Evolutionary conservation across 2,797 vertebrate genomes (phyloP), one percentile per base, ranked within the genome.

Genomic region (Sternarchorhynchus goeldii): DNA sequence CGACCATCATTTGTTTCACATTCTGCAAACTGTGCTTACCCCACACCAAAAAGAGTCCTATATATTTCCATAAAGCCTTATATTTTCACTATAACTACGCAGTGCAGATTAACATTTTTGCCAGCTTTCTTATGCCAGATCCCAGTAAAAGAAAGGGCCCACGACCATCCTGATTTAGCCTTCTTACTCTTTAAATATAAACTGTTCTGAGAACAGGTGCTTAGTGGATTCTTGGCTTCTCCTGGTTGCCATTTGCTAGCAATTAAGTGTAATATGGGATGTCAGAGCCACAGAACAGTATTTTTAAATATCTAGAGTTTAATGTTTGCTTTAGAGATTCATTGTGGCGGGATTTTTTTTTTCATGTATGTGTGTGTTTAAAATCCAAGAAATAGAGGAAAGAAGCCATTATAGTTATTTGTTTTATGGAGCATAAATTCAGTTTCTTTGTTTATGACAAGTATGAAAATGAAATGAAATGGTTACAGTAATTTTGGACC

Each of bases 301-400:
- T 70, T 77, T 80, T 81, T 76, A 90, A 86, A 92, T 91, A 92
- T 90, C 89, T 87, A 83, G 85, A 88, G 87, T 87, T 87, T 91
- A 87, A 87, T 91, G 90, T 93, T 93, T 90, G 88, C 87, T 91
- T 92, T 90, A 85, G 84, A 92, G 88, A 92, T 92, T 90, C 88
- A 89, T 85, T 89, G 75, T 92, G 92, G 88, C 92, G 90, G 85
- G 45, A 45, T 14, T 50, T 36, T 6, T 36, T 50, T 50, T 10
- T 50, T 2, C 14, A 12, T 50, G 45, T 50, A 84, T 88, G 85
- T 50, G 10, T 50, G 12, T 50, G 88, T 86, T 91, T 89, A 87
- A 86, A 88, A 87, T 85, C 70, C 81, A 87, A 85, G 86, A 89
- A 90, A 91, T 90, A 88, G 90, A 88, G 84, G 84, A 88, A 88